Evolutionary conservation across 2,797 vertebrate species (phyloP).

Genomic region (Microctenopoma steveboyesi): DNA sequence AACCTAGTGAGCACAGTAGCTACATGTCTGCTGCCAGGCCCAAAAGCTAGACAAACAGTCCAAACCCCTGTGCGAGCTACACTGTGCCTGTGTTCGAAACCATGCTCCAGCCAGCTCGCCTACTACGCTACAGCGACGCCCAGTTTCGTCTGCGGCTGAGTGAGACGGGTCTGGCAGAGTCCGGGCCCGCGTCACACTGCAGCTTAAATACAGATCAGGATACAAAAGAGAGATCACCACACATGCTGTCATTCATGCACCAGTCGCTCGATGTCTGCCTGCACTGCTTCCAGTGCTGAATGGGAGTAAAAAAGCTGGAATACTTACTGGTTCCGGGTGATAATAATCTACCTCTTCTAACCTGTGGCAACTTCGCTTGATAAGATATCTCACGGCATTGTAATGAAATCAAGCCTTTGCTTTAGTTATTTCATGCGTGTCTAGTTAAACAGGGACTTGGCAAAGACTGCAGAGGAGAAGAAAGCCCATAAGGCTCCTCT

Average conservation of each 20-base stretch:
- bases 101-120: conserved; percentile 14
- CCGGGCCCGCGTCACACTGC: conserved; percentile 37
- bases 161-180: conserved; percentile 30
- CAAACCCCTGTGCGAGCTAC: conserved; percentile 26
- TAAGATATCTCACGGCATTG: conserved; percentile 14
- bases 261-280: conserved; percentile 20
- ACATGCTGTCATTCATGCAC: conserved; percentile 42
- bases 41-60: background rate
- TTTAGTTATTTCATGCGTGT: conserved; percentile 56
- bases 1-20: conserved; percentile 20
- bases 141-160: conserved; percentile 36
- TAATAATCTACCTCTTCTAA: conserved; percentile 28
- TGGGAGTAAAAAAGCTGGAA: conserved; percentile 23
- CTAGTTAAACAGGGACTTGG: conserved; percentile 31
- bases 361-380: conserved; percentile 36
- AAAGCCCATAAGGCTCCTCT: conserved; percentile 29
- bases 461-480: conserved; percentile 29
- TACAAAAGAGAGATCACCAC: conserved; percentile 45
- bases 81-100: background rate
- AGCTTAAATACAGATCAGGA: conserved; percentile 38
- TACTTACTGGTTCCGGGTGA: conserved; percentile 1
- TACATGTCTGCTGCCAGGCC: conserved; percentile 5
- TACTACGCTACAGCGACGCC: conserved; percentile 11
- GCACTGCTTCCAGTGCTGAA: conserved; percentile 18
- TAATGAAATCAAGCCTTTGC: conserved; percentile 13